A percentile compares a stretch with the other conserved stretches of the same genome.
Evolutionary conservation across 2,888 invertebrate species (phyloP).

Genomic region (Mayetiola destructor): DNA sequence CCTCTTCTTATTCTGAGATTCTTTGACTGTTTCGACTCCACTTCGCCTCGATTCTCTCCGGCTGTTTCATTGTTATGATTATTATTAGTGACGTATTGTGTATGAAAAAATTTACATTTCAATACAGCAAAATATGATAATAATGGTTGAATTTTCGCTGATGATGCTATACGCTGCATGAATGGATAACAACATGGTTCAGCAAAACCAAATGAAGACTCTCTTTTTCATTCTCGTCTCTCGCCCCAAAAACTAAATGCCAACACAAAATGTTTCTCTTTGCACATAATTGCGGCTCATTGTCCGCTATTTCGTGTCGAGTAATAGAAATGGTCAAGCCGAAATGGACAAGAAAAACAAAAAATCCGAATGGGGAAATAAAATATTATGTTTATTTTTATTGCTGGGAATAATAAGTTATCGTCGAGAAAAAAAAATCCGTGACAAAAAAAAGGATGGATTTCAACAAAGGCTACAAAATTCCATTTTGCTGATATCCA

Average conservation of each 20-base stretch:
- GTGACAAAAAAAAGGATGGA: background rate
- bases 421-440: background rate
- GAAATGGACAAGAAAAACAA: background rate
- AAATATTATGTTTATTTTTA: constrained; percentile 6
- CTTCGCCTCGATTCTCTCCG: too few relatives aligned
- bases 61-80: constrained; percentile 1
- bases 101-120: constrained; percentile 1
- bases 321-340: background rate
- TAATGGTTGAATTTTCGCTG: constrained; percentile 10
- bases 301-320: background rate
- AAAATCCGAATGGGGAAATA: too few relatives aligned
- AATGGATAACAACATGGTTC: constrained; percentile 4
- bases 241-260: background rate
- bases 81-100: constrained; percentile 12
- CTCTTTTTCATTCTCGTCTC: background rate
- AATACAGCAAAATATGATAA: constrained; percentile 4
- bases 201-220: background rate
- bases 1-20: too few relatives aligned
- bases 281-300: constrained; percentile 11
- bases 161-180: background rate
- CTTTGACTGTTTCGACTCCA: too few relatives aligned
- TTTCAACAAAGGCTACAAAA: too few relatives aligned
- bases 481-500: background rate
- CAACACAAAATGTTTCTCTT: constrained; percentile 4
- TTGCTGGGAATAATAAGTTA: constrained; percentile 4